Evolutionary conservation across 2,888 invertebrate genomes (phyloP), one percentile per base, ranked within the genome.

Genomic region (Eugnorisma glareosa): DNA sequence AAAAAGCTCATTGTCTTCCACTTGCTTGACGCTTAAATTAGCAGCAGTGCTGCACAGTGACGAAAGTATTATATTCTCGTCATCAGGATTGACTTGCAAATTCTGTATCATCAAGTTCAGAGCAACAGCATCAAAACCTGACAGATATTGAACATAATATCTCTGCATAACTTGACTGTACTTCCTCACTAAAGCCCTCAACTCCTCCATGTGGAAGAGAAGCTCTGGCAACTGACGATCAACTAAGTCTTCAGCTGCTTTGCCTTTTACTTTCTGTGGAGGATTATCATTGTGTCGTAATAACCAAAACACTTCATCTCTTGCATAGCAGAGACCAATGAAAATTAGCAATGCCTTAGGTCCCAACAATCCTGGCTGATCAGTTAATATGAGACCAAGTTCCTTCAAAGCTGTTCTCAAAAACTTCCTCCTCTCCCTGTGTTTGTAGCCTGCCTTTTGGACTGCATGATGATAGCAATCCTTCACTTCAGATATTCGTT

Each of bases 291-390:
- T 98, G 93, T 99, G 99, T 73, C 99, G 97, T 66, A 99, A 94
- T 67, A 99, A 97, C 99, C 99, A 99, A 70, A 98, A 97, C 37
- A 99, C 98, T 97, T 99, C 99, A 97, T 99, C 99, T 89, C 99
- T 97, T 0, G 99, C 98, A 94, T 99, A 98, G 83, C 99, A 99
- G 18, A 99, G 96, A 0, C 99, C 99, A 97, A 99, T 99, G 92
- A 99, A 99, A 86, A 99, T 99, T 91, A 99, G 98, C 77, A 99
- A 97, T 13, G 99, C 99, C 96, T 99, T 99, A 1, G 99, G 99
- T 0, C 99, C 99, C 64, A 99, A 95, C 37, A 99, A 96, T 1
- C 99, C 99, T 6, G 99, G 99, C 93, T 99, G 99, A 95, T 99
- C 99, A 28, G 99, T 99, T 92, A 99, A 97, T 89, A 99, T 98